phyloP scores from a whole-genome alignment of 2,113 vertebrate species.

The Fulmarus glacialis region DNA sequence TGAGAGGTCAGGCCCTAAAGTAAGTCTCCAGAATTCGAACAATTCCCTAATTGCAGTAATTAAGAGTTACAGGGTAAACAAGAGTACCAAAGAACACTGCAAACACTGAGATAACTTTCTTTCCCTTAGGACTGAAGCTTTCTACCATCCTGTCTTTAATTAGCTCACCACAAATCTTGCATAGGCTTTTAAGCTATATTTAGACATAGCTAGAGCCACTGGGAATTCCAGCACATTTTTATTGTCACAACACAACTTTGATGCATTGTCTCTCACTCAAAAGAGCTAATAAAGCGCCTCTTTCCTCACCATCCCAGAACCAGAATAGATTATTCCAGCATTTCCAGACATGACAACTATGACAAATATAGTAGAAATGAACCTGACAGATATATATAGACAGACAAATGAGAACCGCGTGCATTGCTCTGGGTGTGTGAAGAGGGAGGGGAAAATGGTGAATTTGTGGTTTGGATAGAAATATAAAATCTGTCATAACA shows the following conservation, averaged over 20 bases:
- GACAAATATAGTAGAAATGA: background rate
- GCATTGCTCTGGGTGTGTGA: background rate
- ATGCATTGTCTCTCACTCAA: background rate
- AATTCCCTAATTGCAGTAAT: background rate
- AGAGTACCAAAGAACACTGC: background rate
- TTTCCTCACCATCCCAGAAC: background rate
- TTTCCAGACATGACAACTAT: background rate
- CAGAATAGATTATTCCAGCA: background rate
- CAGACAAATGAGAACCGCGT: background rate
- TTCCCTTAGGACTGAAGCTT: background rate
- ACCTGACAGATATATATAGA: background rate
- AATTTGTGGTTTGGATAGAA: background rate
- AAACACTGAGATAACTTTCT: background rate
- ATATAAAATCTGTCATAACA: background rate
- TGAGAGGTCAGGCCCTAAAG: background rate
- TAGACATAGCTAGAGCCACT: background rate
- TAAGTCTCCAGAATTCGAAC: background rate
- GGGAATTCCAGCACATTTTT: background rate
- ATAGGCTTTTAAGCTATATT: background rate
- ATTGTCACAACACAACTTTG: background rate
- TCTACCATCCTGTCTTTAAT: background rate
- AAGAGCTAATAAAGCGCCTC: background rate
- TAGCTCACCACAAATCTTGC: background rate
- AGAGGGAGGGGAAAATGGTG: background rate
- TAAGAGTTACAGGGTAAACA: background rate